Conservation (phyloP, 2,888 invertebrate genomes). For the Mesopsocus fuscifrons region DNA sequence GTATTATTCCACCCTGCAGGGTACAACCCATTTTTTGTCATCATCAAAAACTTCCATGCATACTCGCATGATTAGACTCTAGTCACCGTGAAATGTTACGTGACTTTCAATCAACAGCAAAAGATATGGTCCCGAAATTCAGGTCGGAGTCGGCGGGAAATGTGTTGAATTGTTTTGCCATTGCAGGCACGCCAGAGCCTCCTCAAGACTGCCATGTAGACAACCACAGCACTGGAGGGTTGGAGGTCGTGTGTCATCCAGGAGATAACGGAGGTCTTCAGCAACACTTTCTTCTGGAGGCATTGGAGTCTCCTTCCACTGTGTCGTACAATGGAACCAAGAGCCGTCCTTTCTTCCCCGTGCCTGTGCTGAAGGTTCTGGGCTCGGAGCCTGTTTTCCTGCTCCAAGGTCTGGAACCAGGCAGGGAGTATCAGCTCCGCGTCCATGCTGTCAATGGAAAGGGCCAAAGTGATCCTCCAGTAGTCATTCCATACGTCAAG, state of each 20-base stretch:
- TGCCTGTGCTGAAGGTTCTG: constrained; percentile 41
- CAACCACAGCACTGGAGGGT: constrained; percentile 38
- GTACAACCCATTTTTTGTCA: too few species aligned
- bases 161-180: too few species aligned
- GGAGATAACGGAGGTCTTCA: constrained; percentile 65
- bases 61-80: too few species aligned
- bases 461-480: constrained; percentile 55
- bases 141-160: too few species aligned
- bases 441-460: constrained; percentile 68
- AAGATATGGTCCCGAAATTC: too few species aligned
- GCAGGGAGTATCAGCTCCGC: constrained; percentile 54
- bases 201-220: constrained; percentile 53
- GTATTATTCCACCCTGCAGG: too few species aligned
- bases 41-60: too few species aligned
- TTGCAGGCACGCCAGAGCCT: constrained; percentile 52
- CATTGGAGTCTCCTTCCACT: constrained; percentile 22
- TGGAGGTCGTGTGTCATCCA: constrained; percentile 53
- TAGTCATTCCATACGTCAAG: constrained; percentile 43
- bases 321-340: constrained; percentile 20
- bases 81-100: too few species aligned
- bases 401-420: constrained; percentile 53
- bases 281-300: constrained; percentile 66
- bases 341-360: constrained; percentile 28
- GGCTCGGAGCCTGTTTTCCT: constrained; percentile 49
- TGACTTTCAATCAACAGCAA: too few species aligned